Base-by-base conservation (phyloP, 2,797 vertebrate species). In the Rhinogobio ventralis region DNA sequence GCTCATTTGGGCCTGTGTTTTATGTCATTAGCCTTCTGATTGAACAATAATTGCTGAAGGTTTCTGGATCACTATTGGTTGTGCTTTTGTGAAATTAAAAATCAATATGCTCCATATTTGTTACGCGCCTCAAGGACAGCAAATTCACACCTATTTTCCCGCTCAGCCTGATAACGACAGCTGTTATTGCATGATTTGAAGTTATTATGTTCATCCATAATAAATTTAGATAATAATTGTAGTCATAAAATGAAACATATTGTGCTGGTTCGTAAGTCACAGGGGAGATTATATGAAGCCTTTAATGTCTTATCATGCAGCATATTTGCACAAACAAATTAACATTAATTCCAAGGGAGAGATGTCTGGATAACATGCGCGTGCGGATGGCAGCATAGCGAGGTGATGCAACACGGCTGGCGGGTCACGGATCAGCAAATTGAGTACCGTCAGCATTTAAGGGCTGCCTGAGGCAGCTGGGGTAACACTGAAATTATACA, bases 401-500 rank as follows among this genome's bases (percentile, higher is more conserved):
- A 88, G 46, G 53, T 74, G 75, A 85, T 92, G 82, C 90, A 57
- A 82, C 20, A n/a, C 13, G 62, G 55, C 46, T 74, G 39, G 57
- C 49, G 45, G 90, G 82, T 91, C 30, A 14, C 86, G 91, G 94
- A 93, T 93, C 87, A 91, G 90, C 93, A 92, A 91, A 87, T 82
- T 91, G 90, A 91, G 93, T 88, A 89, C 91, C 91, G 93, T 93
- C 93, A 94, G 91, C 92, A 91, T 93, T 93, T 93, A 92, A 93
- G 92, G 55, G 25, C 79, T 71, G 78, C 55, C 92, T 83, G 88
- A 89, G 88, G 92, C 95, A 96, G 94, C 95, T 95, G 93, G 92
- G 93, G 94, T 95, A 96, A 97, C 92, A 94, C 90, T 95, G 95
- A 96, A 94, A 93, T 85, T 91, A 95, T 93, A 95, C 88, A 89